A percentile compares a stretch with the other conserved stretches of the same genome.
Evolutionary conservation across 2,797 vertebrate species (phyloP).

Genomic region (Ambastaia sidthimunki): DNA sequence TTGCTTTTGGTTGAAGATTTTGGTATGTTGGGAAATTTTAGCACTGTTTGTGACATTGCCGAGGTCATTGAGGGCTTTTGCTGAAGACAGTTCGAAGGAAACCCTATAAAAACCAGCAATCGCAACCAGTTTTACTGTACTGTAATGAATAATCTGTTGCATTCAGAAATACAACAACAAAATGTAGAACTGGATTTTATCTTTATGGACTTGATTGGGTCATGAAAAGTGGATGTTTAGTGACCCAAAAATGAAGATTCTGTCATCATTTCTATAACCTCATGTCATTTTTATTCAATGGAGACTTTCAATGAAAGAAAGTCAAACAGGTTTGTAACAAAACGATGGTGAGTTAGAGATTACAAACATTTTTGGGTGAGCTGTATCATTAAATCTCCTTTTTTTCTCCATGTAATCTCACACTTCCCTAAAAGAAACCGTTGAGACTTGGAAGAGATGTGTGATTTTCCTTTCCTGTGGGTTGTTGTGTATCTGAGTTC

Average conservation of each 20-base stretch:
- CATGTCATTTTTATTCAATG: too few relatives aligned
- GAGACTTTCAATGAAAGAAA: too few relatives aligned
- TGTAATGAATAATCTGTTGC: too few relatives aligned
- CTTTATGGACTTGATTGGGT: too few relatives aligned
- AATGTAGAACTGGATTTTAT: background rate
- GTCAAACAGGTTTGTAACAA: too few relatives aligned
- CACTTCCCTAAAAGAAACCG: background rate
- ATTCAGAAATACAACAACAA: background rate
- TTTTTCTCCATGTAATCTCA: background rate
- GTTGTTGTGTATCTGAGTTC: constrained; percentile 50
- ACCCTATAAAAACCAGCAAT: background rate
- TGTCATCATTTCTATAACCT: too few relatives aligned
- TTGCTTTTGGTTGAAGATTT: background rate
- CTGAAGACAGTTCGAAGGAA: background rate
- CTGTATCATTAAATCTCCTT: background rate
- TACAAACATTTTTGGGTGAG: background rate
- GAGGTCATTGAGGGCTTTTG: background rate
- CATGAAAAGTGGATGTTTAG: too few relatives aligned
- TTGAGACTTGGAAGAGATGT: background rate
- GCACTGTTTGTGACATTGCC: background rate
- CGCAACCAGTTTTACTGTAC: background rate
- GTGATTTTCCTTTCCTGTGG: constrained; percentile 14
- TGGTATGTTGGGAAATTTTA: background rate
- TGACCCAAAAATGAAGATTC: too few relatives aligned
- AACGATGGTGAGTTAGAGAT: too few relatives aligned